phyloP scores from a whole-genome alignment of 2,888 invertebrate genomes.

The Kuschelorhynchus macadamiae region DNA sequence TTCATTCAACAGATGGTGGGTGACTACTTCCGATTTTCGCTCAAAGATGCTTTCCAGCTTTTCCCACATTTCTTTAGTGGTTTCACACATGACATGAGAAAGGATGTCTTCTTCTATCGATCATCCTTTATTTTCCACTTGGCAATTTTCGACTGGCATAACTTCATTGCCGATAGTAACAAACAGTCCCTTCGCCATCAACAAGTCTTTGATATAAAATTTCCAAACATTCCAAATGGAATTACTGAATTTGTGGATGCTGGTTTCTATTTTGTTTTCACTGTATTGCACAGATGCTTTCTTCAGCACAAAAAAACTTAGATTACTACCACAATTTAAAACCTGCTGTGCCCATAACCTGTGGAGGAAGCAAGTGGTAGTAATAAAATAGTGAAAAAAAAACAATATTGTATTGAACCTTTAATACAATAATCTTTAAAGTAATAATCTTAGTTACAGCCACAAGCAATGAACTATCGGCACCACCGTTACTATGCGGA shows the following conservation, averaged over 20 bases:
- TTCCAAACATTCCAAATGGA: constrained; percentile 22
- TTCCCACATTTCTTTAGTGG: constrained; percentile 29
- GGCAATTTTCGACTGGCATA: neutral
- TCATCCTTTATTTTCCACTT: constrained; percentile 10
- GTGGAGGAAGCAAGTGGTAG: neutral
- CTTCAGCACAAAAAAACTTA: constrained; percentile 1
- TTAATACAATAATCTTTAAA: too few species aligned
- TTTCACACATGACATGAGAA: constrained; percentile 25
- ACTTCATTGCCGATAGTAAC: constrained; percentile 2
- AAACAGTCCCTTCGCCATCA: constrained; percentile 24
- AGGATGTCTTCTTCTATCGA: constrained; percentile 8
- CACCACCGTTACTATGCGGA: too few species aligned
- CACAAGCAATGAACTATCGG: too few species aligned
- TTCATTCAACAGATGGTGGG: constrained; percentile 25
- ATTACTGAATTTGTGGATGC: constrained; percentile 13
- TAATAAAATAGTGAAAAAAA: too few species aligned
- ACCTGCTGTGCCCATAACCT: constrained; percentile 12
- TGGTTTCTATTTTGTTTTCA: neutral
- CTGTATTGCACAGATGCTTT: neutral
- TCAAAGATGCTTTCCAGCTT: constrained; percentile 28
- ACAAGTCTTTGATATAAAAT: constrained; percentile 16
- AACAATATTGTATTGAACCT: too few species aligned
- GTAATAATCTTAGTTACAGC: too few species aligned
- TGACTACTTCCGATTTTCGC: constrained; percentile 8
- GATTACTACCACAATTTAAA: constrained; percentile 12